These are phyloP conservation scores for Benthosema pterotum DNA, from an alignment of 2,797 vertebrate species.

Conservation along the genomic window DNA sequence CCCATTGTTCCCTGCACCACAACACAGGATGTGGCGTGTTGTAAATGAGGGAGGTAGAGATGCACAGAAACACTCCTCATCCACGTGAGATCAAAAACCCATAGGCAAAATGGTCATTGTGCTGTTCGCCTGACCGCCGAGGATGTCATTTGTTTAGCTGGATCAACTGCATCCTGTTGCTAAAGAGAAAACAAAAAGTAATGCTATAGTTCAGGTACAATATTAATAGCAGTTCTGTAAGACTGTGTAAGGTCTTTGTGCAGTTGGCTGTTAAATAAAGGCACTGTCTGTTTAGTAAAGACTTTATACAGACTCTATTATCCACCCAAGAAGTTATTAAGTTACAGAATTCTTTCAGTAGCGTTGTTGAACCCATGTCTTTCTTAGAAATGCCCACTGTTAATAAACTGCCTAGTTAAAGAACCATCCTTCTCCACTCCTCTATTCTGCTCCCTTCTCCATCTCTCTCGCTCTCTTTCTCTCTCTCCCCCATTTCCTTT, in stretches of 20 bases:
- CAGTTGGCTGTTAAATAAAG: too few relatives aligned
- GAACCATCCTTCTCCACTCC: too few relatives aligned
- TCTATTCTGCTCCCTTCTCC: too few relatives aligned
- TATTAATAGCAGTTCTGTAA: conserved; percentile 11
- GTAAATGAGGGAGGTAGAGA: conserved; percentile 42
- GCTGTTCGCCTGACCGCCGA: conserved; percentile 40
- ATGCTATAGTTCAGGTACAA: conserved; percentile 32
- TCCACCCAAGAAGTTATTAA: too few relatives aligned
- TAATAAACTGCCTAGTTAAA: too few relatives aligned
- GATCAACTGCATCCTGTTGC: conserved; percentile 48
- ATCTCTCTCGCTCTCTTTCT: background rate
- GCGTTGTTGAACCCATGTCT: too few relatives aligned
- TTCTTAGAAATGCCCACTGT: too few relatives aligned
- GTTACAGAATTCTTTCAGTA: too few relatives aligned
- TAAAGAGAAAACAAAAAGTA: conserved; percentile 44
- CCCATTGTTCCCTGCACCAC: conserved; percentile 65
- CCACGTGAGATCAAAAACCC: conserved; percentile 62
- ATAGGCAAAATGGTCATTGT: conserved; percentile 64
- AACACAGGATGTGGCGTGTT: conserved; percentile 75
- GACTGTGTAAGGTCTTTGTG: background rate
- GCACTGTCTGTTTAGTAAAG: too few relatives aligned
- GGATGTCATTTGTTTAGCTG: conserved; percentile 74
- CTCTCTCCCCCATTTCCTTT: background rate
- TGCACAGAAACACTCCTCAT: conserved; percentile 41
- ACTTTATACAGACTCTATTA: too few relatives aligned